Conservation (phyloP, 64 coral and sea anemone genomes). For the Hydrozoanthus tunicans region DNA sequence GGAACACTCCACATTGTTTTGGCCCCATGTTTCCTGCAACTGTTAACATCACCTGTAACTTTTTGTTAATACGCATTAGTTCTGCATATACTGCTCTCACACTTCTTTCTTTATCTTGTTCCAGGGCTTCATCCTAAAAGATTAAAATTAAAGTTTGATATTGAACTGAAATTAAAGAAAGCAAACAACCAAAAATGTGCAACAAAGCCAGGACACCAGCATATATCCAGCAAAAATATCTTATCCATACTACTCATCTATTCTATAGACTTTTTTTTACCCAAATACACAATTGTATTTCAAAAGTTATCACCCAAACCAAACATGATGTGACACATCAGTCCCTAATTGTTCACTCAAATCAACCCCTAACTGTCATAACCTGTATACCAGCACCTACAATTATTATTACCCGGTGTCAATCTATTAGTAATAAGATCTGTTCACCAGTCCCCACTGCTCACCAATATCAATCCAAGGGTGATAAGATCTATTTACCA, state of each 20-base stretch:
- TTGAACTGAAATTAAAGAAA: not conserved
- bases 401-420: not conserved
- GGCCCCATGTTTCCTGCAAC: not conserved
- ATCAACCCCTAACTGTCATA: not conserved
- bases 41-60: slow-evolving; percentile 62
- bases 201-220: too few species aligned
- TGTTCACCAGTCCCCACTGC: too few species aligned
- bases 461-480: too few species aligned
- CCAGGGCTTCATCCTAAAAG: not conserved
- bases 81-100: slow-evolving; percentile 72
- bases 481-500: not conserved
- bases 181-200: too few species aligned
- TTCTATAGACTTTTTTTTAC: too few species aligned
- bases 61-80: slow-evolving; percentile 76
- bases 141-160: not conserved
- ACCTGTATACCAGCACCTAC: not conserved
- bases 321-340: not conserved
- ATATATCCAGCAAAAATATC: too few species aligned
- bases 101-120: slow-evolving; percentile 2
- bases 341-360: not conserved
- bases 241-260: too few species aligned
- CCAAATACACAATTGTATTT: not conserved
- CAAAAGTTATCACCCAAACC: not conserved
- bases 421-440: too few species aligned
- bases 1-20: not conserved